Percentiles rank a stretch among this genome's conserved stretches.
Conservation (phyloP, 2,797 vertebrate species). For the Adrianichthys oophorus region DNA sequence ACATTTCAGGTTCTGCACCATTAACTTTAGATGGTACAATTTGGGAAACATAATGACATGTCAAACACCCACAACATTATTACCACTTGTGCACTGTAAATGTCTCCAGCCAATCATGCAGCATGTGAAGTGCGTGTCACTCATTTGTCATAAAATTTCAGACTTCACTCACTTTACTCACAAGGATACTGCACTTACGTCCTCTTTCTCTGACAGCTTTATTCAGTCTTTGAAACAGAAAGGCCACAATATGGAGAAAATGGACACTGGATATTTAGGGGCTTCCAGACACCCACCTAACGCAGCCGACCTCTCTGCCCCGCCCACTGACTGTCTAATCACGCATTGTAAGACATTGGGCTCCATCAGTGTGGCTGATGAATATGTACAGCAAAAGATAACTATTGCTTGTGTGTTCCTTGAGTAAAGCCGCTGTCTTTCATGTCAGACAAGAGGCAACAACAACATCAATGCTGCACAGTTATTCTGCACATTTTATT, state of each 20-base stretch:
- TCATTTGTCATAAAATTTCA: constrained; percentile 52
- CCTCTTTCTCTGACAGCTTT: constrained; percentile 6
- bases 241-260: constrained; percentile 10
- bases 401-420: not conserved
- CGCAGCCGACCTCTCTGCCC: constrained; percentile 19
- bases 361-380: constrained; percentile 3
- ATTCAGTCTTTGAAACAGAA: constrained; percentile 11
- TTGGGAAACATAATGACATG: constrained; percentile 32
- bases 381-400: constrained; percentile 2
- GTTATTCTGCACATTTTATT: too few relatives aligned
- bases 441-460: too few relatives aligned
- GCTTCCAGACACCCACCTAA: constrained; percentile 2
- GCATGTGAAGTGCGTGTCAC: constrained; percentile 52
- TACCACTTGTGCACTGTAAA: constrained; percentile 29
- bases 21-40: constrained; percentile 44
- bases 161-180: constrained; percentile 35
- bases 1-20: constrained; percentile 22
- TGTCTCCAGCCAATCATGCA: constrained; percentile 35
- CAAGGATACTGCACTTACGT: constrained; percentile 34
- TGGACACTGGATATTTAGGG: constrained; percentile 12
- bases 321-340: constrained; percentile 9
- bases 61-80: constrained; percentile 29
- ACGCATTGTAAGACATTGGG: constrained; percentile 7
- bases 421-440: constrained; percentile 1
- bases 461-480: too few relatives aligned